Evolutionary conservation across 2,113 vertebrate genomes (phyloP).

Genomic region (Corythaeola cristata): DNA sequence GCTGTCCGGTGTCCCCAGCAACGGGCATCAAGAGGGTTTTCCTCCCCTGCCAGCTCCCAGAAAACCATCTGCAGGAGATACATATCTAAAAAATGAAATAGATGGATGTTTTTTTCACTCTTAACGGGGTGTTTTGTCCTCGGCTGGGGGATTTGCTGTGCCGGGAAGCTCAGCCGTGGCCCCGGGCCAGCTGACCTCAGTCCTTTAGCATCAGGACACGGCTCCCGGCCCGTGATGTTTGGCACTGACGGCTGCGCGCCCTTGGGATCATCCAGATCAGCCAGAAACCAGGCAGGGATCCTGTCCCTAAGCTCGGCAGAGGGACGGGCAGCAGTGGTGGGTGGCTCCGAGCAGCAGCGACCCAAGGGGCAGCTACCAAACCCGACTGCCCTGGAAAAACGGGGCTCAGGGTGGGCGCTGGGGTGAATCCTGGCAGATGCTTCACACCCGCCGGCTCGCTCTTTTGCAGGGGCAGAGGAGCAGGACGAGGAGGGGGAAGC

Average conservation of each 20-base stretch:
- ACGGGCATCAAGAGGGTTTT: neutral
- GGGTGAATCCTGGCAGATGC: neutral
- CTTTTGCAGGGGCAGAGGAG: conserved; percentile 82
- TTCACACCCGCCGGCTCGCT: neutral
- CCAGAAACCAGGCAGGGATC: no score
- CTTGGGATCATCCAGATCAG: no score
- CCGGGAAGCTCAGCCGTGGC: neutral
- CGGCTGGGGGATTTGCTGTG: neutral
- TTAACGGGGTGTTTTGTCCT: neutral
- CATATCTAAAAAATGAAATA: no score
- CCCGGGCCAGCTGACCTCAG: neutral
- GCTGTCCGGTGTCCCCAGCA: neutral
- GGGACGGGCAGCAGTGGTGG: accelerated
- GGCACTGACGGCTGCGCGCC: no score
- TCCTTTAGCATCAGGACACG: no score
- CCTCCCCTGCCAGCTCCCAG: neutral
- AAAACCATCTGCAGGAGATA: neutral
- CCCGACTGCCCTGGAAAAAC: accelerated
- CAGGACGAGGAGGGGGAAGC: conserved; percentile 85
- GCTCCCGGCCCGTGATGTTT: no score
- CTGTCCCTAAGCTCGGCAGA: no score
- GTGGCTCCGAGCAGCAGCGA: accelerated
- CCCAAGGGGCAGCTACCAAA: neutral
- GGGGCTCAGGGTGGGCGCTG: neutral
- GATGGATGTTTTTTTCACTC: no score